Evolutionary conservation across 1,140 invertebrate genomes (phyloP).

Genomic region (Conus ventricosus): DNA sequence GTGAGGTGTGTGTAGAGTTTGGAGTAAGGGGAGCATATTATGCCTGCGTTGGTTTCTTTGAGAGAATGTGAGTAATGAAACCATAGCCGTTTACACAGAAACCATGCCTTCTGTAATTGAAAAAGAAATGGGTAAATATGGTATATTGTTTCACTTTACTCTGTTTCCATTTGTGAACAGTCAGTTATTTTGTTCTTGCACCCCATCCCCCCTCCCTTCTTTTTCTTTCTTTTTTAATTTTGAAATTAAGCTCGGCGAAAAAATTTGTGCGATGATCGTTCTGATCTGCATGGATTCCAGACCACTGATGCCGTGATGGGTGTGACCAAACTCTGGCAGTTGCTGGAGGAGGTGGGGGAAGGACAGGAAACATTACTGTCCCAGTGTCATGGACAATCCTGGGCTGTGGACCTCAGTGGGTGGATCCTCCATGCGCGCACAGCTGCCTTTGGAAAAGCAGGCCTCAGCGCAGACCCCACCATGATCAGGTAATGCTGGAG

Average conservation of each 20-base stretch:
- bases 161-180: too few relatives aligned
- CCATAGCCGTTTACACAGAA: too few relatives aligned
- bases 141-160: too few relatives aligned
- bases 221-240: neutral
- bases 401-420: conserved; percentile 38
- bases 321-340: conserved; percentile 30
- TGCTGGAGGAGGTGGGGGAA: conserved; percentile 18
- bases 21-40: too few relatives aligned
- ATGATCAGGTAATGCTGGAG: conserved; percentile 26
- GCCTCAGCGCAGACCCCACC: neutral
- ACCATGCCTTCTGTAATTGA: too few relatives aligned
- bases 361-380: neutral
- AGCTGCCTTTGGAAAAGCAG: neutral
- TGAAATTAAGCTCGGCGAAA: neutral
- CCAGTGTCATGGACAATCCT: conserved; percentile 13
- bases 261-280: neutral
- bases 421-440: conserved; percentile 31
- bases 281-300: neutral
- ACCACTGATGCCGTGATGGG: conserved; percentile 14
- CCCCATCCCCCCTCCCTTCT: too few relatives aligned
- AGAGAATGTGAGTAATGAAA: too few relatives aligned
- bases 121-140: too few relatives aligned
- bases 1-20: too few relatives aligned
- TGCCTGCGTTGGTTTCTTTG: too few relatives aligned
- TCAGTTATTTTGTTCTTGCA: too few relatives aligned